A percentile compares a stretch with the other conserved stretches of the same genome.
These are phyloP conservation scores for Machimus rusticus DNA, from an alignment of 2,888 invertebrate genomes.

Conservation along the genomic window DNA sequence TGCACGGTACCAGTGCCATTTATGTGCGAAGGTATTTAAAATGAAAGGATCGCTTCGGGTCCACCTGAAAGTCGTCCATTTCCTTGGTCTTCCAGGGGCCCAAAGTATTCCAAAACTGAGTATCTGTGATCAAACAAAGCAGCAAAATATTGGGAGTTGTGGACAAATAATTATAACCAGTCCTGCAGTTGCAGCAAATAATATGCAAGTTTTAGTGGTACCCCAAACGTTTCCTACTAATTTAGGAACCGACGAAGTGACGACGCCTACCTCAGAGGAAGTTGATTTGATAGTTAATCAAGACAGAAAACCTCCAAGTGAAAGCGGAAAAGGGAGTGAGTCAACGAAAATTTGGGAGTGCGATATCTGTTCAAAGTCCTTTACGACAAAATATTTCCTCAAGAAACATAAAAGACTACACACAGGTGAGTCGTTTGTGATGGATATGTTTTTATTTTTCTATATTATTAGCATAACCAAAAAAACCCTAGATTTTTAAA, in stretches of 20 bases:
- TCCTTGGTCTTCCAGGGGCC: slow-evolving; percentile 52
- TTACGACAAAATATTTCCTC: slow-evolving; percentile 88
- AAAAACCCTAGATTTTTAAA: too few relatives aligned
- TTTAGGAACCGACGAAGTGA: not conserved
- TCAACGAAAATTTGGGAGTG: slow-evolving; percentile 87
- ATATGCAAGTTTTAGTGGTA: not conserved
- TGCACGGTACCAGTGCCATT: slow-evolving; percentile 73
- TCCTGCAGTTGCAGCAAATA: not conserved
- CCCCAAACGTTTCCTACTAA: not conserved
- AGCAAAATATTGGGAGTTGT: not conserved
- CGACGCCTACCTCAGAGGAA: not conserved
- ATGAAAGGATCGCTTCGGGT: slow-evolving; percentile 84
- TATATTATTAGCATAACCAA: not conserved
- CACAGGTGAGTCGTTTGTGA: slow-evolving; percentile 67
- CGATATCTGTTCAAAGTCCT: slow-evolving; percentile 82
- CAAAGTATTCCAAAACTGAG: slow-evolving; percentile 52
- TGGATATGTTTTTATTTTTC: slow-evolving; percentile 49
- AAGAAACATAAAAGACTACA: slow-evolving; percentile 89
- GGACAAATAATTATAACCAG: not conserved
- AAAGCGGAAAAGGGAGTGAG: slow-evolving; percentile 34
- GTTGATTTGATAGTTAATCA: not conserved
- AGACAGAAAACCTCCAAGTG: not conserved
- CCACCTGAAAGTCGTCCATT: slow-evolving; percentile 81
- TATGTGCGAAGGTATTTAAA: slow-evolving; percentile 81
- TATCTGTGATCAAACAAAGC: slow-evolving; percentile 34